A percentile compares a stretch with the other conserved stretches of the same genome.
These are phyloP conservation scores for Andrena cerasifolii DNA, from an alignment of 1,140 invertebrate genomes.

Conservation along the genomic window DNA sequence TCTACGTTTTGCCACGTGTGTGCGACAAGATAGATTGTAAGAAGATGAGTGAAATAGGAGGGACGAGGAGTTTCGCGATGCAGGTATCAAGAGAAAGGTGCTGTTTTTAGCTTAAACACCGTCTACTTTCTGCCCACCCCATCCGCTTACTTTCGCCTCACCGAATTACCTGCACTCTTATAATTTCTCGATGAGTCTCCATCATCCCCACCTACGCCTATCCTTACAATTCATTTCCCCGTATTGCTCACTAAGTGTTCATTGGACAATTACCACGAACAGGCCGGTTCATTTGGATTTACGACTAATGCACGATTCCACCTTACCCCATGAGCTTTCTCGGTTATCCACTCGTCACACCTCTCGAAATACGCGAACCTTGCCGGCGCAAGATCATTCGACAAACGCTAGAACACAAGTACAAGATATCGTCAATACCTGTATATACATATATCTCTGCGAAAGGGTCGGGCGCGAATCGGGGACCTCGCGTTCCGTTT, in stretches of 20 bases:
- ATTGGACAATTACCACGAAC: constrained; percentile 12
- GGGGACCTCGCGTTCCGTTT: background rate
- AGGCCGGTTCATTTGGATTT: constrained; percentile 26
- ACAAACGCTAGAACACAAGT: constrained; percentile 47
- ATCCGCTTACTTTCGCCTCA: background rate
- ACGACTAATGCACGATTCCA: constrained; percentile 30
- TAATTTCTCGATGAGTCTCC: background rate
- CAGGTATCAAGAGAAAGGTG: constrained; percentile 25
- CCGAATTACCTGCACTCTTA: constrained; percentile 1
- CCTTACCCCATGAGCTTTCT: constrained; percentile 31
- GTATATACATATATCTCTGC: constrained; percentile 36
- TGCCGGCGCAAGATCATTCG: constrained; percentile 17
- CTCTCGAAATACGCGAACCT: background rate
- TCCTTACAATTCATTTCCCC: background rate
- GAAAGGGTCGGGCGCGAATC: background rate
- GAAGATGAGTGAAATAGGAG: background rate
- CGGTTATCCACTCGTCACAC: background rate
- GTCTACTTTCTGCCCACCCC: background rate
- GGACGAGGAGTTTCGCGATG: background rate
- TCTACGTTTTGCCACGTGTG: constrained; percentile 47
- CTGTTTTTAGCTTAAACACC: constrained; percentile 28
- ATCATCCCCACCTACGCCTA: background rate
- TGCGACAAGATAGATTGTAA: constrained; percentile 24
- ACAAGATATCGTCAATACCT: constrained; percentile 53
- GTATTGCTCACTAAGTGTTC: no score